Conservation (phyloP, 2,888 invertebrate genomes). For the Willowsia nigromaculata region DNA sequence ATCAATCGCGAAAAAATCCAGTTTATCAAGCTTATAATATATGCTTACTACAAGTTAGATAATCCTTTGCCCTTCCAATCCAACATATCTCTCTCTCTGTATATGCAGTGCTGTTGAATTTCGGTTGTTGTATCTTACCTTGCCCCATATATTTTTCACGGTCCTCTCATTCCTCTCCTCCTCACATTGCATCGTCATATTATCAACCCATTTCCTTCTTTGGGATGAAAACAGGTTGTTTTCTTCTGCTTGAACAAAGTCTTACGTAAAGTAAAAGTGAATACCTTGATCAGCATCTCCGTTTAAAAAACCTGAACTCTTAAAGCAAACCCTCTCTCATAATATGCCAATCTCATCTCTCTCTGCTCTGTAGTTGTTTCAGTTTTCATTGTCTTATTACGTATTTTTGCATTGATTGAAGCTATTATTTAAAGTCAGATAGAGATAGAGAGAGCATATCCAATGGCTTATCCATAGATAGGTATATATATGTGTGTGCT, state of each 20-base stretch:
- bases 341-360: slow-evolving; percentile 26
- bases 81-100: no score
- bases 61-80: slow-evolving; percentile 30
- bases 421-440: background rate
- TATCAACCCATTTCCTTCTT: slow-evolving; percentile 36
- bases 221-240: slow-evolving; percentile 36
- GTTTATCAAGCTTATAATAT: slow-evolving; percentile 7
- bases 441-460: slow-evolving; percentile 16
- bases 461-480: background rate
- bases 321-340: background rate
- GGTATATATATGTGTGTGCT: background rate
- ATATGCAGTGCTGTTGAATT: background rate
- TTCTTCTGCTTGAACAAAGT: background rate
- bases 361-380: no score
- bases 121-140: slow-evolving; percentile 30
- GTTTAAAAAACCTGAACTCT: slow-evolving; percentile 24
- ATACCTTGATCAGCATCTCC: background rate
- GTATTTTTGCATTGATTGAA: slow-evolving; percentile 39
- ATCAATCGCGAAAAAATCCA: slow-evolving; percentile 27
- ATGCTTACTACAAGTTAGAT: background rate
- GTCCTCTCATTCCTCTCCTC: background rate
- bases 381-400: background rate
- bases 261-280: slow-evolving; percentile 34
- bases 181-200: background rate
- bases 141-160: slow-evolving; percentile 47